Base-by-base conservation (phyloP, 64 coral and sea anemone species). In the Montipora sp. region DNA sequence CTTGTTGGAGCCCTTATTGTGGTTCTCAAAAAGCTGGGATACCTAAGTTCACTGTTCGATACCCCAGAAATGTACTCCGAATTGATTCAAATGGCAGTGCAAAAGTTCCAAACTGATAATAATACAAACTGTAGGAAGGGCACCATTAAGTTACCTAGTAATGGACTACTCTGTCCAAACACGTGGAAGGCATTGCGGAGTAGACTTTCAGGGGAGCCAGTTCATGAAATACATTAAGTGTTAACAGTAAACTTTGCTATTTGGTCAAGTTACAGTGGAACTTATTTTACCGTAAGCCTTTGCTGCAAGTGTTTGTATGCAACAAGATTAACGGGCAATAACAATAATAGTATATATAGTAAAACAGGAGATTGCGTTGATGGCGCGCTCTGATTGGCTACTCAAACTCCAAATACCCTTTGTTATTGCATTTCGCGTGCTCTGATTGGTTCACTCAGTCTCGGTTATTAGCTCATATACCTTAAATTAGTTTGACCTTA, bases 61-160 rank as follows among this genome's bases (percentile, higher is more conserved):
- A 78, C 46, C 12, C 21, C 95, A 48, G 59, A 77, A 13, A n/a
- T 87, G 19, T 96, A 94, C 63, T 87, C 87, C 1, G 87, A 94
- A 59, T 77, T 94, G 3, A 44, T 96, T 60, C 65, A 90, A 24
- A 68, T 87, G 4, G 81, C 95, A 13, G 88, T 96, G 50, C 75
- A 80, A 24, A 77, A 78, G 21, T 96, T 96, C 81, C 95, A 96
- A 76, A 85, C n/a, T 3, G 92, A 96, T 55, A 88, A 94, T 77
- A 96, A 96, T 77, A 79, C 66, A 76, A 84, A 77, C 12, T 79
- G 80, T 58, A 16, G 18, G 59, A n/a, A 21, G 18, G 12, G 8
- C 8, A 20, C 66, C 14, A n/a, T 43, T 71, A 51, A 47, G 7
- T 83, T 96, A 16, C 88, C 84, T 3, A 90, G 77, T 47, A 89